These are phyloP conservation scores for Diphyllodes magnificus DNA, from an alignment of 2,113 vertebrate genomes.

Conservation along the genomic window DNA sequence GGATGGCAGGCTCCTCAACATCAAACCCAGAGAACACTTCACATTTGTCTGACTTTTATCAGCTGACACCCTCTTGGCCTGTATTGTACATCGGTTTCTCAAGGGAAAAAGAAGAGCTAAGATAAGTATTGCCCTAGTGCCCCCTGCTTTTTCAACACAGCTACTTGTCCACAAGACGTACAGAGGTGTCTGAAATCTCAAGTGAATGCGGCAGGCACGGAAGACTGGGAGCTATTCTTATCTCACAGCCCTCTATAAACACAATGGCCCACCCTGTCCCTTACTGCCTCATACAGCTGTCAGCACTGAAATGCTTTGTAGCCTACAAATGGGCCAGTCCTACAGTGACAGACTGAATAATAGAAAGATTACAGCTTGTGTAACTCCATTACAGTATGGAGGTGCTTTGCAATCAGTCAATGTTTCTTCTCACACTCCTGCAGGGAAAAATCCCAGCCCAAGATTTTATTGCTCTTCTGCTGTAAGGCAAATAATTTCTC, in stretches of 20 bases:
- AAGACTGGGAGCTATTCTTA: slow-evolving; percentile 6
- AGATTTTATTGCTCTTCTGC: neutral
- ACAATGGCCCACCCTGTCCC: neutral
- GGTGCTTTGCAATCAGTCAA: neutral
- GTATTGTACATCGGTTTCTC: neutral
- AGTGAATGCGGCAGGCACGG: neutral
- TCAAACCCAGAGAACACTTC: neutral
- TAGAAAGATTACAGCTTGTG: neutral
- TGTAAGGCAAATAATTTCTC: neutral
- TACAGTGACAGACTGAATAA: neutral
- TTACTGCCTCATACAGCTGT: neutral
- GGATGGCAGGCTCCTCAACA: neutral
- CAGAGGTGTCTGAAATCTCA: neutral
- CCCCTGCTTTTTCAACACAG: neutral
- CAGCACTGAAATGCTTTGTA: slow-evolving; percentile 5
- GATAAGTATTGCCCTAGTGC: neutral
- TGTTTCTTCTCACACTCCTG: neutral
- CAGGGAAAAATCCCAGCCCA: neutral
- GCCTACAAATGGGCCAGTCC: neutral
- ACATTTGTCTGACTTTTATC: slow-evolving; percentile 30
- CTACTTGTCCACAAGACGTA: neutral
- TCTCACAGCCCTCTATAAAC: neutral
- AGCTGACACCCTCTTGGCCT: slow-evolving; percentile 4
- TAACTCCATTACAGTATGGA: neutral
- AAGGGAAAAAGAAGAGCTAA: slow-evolving; percentile 24